Percentiles rank a stretch among this genome's conserved stretches.
Conservation (phyloP, 2,113 vertebrate genomes). For the Lethenteron camtschaticum region DNA sequence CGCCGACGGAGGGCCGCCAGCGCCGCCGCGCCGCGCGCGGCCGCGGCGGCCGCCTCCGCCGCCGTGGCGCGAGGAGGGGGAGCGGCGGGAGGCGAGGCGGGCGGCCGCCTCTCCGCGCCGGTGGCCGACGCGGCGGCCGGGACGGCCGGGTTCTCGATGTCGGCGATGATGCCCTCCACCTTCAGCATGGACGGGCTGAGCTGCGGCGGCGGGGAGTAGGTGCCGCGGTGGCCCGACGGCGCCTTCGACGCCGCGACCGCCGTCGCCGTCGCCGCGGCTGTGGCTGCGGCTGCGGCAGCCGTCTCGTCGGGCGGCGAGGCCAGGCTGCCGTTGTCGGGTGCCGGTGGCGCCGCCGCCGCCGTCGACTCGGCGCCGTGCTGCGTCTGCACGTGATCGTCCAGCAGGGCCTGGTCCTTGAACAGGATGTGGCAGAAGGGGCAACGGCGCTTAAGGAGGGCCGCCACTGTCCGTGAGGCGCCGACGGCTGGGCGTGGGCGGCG, state of each 20-base stretch:
- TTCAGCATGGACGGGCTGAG: slow-evolving; percentile 3
- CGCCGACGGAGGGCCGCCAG: background rate
- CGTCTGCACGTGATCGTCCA: slow-evolving; percentile 4
- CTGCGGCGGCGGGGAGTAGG: slow-evolving; percentile 2
- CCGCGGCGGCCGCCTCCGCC: background rate
- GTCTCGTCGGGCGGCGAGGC: background rate
- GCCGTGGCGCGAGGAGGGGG: background rate
- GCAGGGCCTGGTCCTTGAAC: slow-evolving; percentile 5
- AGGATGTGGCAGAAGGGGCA: background rate
- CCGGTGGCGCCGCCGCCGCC: background rate
- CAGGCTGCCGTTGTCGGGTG: too few species aligned
- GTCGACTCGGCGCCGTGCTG: background rate
- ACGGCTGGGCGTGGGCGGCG: background rate
- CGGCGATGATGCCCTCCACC: slow-evolving; percentile 3
- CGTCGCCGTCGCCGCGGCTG: background rate
- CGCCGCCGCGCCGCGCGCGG: background rate
- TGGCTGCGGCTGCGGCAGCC: background rate
- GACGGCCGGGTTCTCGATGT: slow-evolving; percentile 1
- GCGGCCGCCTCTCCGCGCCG: background rate
- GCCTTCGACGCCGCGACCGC: background rate
- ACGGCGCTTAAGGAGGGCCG: background rate
- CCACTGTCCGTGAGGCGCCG: background rate
- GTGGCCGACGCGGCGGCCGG: background rate
- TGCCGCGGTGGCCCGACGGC: background rate
- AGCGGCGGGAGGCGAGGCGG: background rate